These are phyloP conservation scores for Ceraclea dissimilis DNA, from an alignment of 2,888 invertebrate species.

Conservation along the genomic window DNA sequence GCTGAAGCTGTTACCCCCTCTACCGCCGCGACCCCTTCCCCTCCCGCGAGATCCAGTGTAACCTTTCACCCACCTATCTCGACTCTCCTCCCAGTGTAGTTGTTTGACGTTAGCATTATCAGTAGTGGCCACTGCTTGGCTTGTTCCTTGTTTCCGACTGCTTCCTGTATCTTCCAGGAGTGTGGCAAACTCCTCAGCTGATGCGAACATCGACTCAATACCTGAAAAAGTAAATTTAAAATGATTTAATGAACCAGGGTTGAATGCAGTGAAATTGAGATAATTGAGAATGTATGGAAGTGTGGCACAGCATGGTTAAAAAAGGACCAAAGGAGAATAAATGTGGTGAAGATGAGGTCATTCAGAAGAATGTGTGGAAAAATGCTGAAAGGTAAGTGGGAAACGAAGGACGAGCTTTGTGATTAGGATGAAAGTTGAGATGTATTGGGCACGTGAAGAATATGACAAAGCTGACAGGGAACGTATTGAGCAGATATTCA, in stretches of 20 bases:
- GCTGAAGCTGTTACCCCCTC: neutral
- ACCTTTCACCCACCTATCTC: conserved; percentile 51
- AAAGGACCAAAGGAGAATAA: too few species aligned
- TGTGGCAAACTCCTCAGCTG: conserved; percentile 83
- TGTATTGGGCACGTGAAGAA: too few species aligned
- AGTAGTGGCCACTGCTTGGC: conserved; percentile 61
- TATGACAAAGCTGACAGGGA: too few species aligned
- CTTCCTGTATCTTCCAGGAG: conserved; percentile 77
- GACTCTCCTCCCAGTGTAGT: conserved; percentile 72
- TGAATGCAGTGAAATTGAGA: too few species aligned
- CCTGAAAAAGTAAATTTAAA: conserved; percentile 31
- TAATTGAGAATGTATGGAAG: too few species aligned
- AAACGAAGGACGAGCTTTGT: too few species aligned
- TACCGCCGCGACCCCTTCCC: conserved; percentile 1
- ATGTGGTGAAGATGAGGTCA: too few species aligned
- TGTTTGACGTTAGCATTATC: conserved; percentile 76
- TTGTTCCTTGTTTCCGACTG: conserved; percentile 54
- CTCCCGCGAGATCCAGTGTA: conserved; percentile 5
- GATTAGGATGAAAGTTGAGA: too few species aligned
- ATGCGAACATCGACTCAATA: conserved; percentile 64
- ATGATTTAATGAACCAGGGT: neutral
- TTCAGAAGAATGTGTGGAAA: too few species aligned
- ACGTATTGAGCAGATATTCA: too few species aligned
- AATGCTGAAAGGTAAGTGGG: too few species aligned
- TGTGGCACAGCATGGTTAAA: neutral